These are phyloP conservation scores for Oopsacas minuta DNA, from an alignment of 37 sponge, comb jelly and placozoan genomes.

Conservation along the genomic window DNA sequence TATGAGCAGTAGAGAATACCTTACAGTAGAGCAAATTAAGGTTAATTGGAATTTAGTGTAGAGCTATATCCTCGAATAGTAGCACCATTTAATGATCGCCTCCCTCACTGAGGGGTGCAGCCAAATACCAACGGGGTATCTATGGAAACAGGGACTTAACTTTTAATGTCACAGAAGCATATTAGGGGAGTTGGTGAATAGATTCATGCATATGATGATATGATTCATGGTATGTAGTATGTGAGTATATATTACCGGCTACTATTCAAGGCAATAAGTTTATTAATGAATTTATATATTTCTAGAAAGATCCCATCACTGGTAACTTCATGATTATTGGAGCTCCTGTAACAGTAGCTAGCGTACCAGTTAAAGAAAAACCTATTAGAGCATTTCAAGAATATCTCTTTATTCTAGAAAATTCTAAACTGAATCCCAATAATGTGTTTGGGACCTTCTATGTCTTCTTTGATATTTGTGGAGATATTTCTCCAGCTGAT, in stretches of 20 bases:
- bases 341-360: background rate
- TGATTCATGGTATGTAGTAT: background rate
- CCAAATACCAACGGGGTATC: no score
- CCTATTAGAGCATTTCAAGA: background rate
- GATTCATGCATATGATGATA: no score
- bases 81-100: no score
- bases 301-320: background rate
- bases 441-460: background rate
- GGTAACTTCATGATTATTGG: background rate
- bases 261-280: no score
- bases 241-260: no score
- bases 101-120: no score
- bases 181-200: no score
- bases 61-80: no score
- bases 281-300: no score
- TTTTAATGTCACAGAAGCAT: no score
- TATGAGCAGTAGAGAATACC: background rate
- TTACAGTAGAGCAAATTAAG: background rate
- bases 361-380: background rate
- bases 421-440: background rate
- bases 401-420: conserved; percentile 7
- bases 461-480: background rate
- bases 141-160: no score
- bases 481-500: background rate
- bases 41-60: no score